Percentiles rank a stretch among this genome's conserved stretches.
phyloP scores from a whole-genome alignment of 2,888 invertebrate species.

The Caenorhabditis japonica region DNA sequence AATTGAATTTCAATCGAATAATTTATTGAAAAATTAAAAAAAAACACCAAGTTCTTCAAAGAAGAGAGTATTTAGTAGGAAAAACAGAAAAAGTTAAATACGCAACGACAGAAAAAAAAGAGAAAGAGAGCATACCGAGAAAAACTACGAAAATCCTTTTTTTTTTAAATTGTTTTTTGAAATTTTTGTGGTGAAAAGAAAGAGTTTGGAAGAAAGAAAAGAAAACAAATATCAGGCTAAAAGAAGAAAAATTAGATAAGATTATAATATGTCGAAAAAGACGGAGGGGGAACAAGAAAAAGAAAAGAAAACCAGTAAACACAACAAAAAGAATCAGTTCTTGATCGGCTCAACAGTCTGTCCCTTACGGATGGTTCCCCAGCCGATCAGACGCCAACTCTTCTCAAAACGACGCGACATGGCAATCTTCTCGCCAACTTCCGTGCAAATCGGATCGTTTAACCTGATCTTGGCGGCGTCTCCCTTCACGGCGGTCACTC shows the following conservation, averaged over 20 bases:
- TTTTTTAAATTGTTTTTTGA: no score
- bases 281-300: constrained; percentile 7
- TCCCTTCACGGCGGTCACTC: constrained; percentile 80
- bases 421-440: constrained; percentile 96
- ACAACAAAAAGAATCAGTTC: constrained; percentile 19
- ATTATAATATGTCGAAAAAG: background rate
- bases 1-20: no score
- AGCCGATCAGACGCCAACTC: constrained; percentile 99
- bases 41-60: no score
- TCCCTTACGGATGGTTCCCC: constrained; percentile 98
- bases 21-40: no score
- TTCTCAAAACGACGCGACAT: constrained; percentile 97
- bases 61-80: no score
- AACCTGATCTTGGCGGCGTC: constrained; percentile 86
- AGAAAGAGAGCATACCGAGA: no score
- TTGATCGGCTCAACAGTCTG: constrained; percentile 88
- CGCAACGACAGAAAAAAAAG: constrained; percentile 2
- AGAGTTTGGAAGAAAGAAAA: background rate
- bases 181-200: constrained; percentile 1
- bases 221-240: constrained; percentile 22
- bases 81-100: constrained; percentile 1
- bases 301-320: constrained; percentile 33
- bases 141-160: no score
- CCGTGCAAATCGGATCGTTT: constrained; percentile 98
- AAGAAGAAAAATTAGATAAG: no score